Evolutionary conservation across 2,888 invertebrate species (phyloP).

Genomic region (Ennomos fuscantarius): DNA sequence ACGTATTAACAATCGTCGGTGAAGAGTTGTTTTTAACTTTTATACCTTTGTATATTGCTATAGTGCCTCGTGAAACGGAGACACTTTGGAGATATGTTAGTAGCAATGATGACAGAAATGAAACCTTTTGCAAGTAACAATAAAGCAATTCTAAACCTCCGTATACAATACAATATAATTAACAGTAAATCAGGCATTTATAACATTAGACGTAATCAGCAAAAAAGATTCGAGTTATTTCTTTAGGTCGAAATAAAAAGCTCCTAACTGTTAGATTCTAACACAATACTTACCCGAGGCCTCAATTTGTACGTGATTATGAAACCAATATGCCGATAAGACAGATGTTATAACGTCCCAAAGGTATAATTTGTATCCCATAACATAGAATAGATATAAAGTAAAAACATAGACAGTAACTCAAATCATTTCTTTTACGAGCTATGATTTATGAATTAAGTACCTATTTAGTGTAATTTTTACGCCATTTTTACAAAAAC

Average conservation of each 20-base stretch:
- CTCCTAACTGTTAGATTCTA: slow-evolving; percentile 10
- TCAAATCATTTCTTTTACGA: slow-evolving; percentile 2
- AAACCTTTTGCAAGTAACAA: too few relatives aligned
- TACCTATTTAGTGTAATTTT: too few relatives aligned
- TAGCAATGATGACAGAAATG: too few relatives aligned
- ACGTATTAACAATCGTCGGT: too few relatives aligned
- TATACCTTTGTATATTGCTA: too few relatives aligned
- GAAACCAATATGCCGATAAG: slow-evolving; percentile 57
- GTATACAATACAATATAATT: slow-evolving; percentile 4
- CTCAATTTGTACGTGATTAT: slow-evolving; percentile 62
- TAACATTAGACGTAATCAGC: slow-evolving; percentile 16
- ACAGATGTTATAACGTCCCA: slow-evolving; percentile 50
- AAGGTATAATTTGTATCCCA: slow-evolving; percentile 63
- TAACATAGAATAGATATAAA: slow-evolving; percentile 42
- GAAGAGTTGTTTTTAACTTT: too few relatives aligned
- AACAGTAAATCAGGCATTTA: slow-evolving; percentile 1
- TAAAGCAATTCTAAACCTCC: background rate
- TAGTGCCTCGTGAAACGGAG: too few relatives aligned
- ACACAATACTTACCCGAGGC: slow-evolving; percentile 38
- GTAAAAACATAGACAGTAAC: slow-evolving; percentile 18
- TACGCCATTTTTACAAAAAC: too few relatives aligned
- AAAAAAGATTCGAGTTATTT: slow-evolving; percentile 34
- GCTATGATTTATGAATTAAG: background rate
- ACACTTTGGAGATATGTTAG: too few relatives aligned
- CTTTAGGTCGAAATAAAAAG: slow-evolving; percentile 36